These are phyloP conservation scores for Calameuta filiformis DNA, from an alignment of 2,888 invertebrate species.

Conservation along the genomic window DNA sequence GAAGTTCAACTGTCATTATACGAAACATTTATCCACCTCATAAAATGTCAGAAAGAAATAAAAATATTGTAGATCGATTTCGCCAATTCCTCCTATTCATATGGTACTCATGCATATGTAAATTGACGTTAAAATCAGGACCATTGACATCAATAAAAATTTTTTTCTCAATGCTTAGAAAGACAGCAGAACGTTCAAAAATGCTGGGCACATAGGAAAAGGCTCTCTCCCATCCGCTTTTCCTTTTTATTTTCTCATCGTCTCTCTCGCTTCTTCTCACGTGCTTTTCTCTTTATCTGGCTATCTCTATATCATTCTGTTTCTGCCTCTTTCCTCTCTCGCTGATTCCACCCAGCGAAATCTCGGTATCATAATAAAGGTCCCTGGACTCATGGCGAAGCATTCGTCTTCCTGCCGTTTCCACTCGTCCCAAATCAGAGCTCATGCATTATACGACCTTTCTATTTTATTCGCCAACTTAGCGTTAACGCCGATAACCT, in stretches of 20 bases:
- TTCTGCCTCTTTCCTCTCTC: constrained; percentile 3
- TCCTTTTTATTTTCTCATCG: not conserved
- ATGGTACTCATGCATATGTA: constrained; percentile 16
- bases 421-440: constrained; percentile 27
- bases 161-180: not conserved
- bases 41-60: no score
- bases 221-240: not conserved
- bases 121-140: constrained; percentile 22
- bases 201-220: not conserved
- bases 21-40: no score
- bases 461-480: constrained; percentile 29
- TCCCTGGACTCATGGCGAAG: constrained; percentile 7
- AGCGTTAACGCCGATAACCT: constrained; percentile 17
- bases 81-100: not conserved
- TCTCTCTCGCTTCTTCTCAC: constrained; percentile 2
- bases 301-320: not conserved
- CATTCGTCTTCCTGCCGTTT: constrained; percentile 33
- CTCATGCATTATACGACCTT: constrained; percentile 30
- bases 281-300: not conserved
- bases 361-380: constrained; percentile 27
- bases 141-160: constrained; percentile 17
- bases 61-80: no score
- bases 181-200: not conserved
- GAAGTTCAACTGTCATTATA: no score
- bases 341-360: constrained; percentile 13